Percentiles rank a stretch among this genome's conserved stretches.
These are phyloP conservation scores for Calliopum simillimum DNA, from an alignment of 2,888 invertebrate species.

Conservation along the genomic window DNA sequence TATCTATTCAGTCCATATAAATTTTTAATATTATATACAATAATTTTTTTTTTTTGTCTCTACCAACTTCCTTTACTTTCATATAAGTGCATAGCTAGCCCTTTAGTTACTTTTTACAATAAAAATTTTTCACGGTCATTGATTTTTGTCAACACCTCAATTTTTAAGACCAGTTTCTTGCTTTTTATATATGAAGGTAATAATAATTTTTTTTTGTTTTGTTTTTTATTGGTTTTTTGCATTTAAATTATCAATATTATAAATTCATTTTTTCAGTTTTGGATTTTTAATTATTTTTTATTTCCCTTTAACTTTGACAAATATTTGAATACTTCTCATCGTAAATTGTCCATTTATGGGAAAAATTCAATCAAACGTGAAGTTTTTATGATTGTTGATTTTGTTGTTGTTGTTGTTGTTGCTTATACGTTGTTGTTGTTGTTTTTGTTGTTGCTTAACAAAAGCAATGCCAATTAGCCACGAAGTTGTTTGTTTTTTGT, in stretches of 20 bases:
- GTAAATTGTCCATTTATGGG: constrained; percentile 11
- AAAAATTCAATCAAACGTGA: constrained; percentile 22
- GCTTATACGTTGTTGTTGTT: background rate
- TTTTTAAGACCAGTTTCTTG: background rate
- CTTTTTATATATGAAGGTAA: background rate
- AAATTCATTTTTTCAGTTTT: background rate
- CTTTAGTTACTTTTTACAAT: background rate
- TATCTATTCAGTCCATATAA: no score
- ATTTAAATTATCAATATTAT: background rate
- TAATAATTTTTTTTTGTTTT: background rate
- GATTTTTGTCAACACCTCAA: background rate
- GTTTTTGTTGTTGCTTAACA: background rate
- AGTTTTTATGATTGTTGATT: constrained; percentile 2
- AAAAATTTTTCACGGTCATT: background rate
- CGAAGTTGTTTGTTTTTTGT: background rate
- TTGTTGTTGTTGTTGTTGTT: background rate
- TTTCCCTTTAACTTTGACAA: background rate
- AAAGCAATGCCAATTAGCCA: background rate
- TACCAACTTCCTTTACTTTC: background rate
- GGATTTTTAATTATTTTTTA: background rate
- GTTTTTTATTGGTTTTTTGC: background rate
- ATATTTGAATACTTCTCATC: background rate
- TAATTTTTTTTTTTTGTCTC: no score
- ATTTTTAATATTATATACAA: no score
- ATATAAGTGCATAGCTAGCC: background rate